These are phyloP conservation scores for Channa argus DNA, from an alignment of 2,113 vertebrate species.

Conservation along the genomic window DNA sequence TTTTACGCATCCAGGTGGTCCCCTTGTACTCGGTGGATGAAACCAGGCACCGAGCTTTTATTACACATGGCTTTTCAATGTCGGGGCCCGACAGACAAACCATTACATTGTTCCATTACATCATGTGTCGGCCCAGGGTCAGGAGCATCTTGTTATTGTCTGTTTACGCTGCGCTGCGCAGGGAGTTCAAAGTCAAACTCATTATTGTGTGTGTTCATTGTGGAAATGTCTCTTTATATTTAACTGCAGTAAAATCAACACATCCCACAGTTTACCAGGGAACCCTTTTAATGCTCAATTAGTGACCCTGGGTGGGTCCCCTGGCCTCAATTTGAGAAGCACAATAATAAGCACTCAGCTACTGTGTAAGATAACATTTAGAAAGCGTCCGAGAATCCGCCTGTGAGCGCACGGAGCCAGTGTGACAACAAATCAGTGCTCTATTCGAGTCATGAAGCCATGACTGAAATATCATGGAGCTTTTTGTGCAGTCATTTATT, in stretches of 20 bases:
- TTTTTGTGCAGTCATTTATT: slow-evolving; percentile 45
- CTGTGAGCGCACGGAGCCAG: slow-evolving; percentile 21
- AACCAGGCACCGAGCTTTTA: slow-evolving; percentile 17
- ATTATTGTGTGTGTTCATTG: neutral
- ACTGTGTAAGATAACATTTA: slow-evolving; percentile 7
- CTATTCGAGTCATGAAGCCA: slow-evolving; percentile 39
- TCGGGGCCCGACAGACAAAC: neutral
- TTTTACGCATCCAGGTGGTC: slow-evolving; percentile 60
- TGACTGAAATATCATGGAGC: slow-evolving; percentile 61
- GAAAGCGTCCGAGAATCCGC: slow-evolving; percentile 22
- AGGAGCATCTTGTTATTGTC: slow-evolving; percentile 5
- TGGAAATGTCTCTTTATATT: neutral
- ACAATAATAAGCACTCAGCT: slow-evolving; percentile 4
- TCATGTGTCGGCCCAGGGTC: slow-evolving; percentile 30
- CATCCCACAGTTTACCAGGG: neutral
- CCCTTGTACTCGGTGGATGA: slow-evolving; percentile 27
- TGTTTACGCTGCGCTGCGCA: slow-evolving; percentile 10
- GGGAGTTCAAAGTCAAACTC: neutral
- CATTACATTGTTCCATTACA: neutral
- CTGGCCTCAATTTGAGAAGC: slow-evolving; percentile 22
- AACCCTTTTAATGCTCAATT: slow-evolving; percentile 2
- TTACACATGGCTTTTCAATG: slow-evolving; percentile 10
- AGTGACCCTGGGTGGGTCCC: slow-evolving; percentile 4
- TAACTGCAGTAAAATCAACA: neutral
- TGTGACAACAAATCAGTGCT: slow-evolving; percentile 20